Conservation (phyloP, 2,888 invertebrate species). For the Drosophila mimetica region DNA sequence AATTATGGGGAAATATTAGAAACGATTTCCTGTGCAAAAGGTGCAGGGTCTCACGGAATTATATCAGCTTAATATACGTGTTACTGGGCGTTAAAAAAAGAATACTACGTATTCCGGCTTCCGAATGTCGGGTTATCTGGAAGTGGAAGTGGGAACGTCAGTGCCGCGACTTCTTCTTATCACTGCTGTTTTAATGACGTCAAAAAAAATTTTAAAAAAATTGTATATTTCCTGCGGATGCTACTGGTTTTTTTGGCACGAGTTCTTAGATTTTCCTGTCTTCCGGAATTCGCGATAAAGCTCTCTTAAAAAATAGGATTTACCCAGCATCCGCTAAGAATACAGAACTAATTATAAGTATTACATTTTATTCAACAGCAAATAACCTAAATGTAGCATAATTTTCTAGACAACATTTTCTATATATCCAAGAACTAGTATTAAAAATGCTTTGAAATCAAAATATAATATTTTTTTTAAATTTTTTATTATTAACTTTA, state of each 20-base stretch:
- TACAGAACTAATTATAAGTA: too few relatives aligned
- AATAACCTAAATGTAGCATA: too few relatives aligned
- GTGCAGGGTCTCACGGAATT: not conserved
- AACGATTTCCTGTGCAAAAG: slow-evolving; percentile 18
- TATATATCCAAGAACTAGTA: too few relatives aligned
- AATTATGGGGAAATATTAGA: slow-evolving; percentile 19
- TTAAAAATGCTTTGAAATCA: too few relatives aligned
- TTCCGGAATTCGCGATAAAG: not conserved
- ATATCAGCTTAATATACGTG: not conserved
- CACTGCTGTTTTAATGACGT: slow-evolving; percentile 9
- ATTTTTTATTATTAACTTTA: too few relatives aligned
- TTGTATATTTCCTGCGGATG: not conserved
- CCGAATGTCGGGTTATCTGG: slow-evolving; percentile 5
- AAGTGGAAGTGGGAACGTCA: slow-evolving; percentile 1
- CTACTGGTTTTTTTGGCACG: not conserved
- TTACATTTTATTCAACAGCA: too few relatives aligned
- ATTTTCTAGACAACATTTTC: too few relatives aligned
- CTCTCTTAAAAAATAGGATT: not conserved
- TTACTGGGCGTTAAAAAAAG: slow-evolving; percentile 9
- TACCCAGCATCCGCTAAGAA: not conserved
- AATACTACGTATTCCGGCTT: slow-evolving; percentile 1
- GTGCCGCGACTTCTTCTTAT: slow-evolving; percentile 5
- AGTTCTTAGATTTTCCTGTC: not conserved
- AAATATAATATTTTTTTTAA: too few relatives aligned
- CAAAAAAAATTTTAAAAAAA: slow-evolving; percentile 4